A percentile compares a stretch with the other conserved stretches of the same genome.
phyloP scores from a whole-genome alignment of 2,888 invertebrate genomes.

The Tenthredo notha region DNA sequence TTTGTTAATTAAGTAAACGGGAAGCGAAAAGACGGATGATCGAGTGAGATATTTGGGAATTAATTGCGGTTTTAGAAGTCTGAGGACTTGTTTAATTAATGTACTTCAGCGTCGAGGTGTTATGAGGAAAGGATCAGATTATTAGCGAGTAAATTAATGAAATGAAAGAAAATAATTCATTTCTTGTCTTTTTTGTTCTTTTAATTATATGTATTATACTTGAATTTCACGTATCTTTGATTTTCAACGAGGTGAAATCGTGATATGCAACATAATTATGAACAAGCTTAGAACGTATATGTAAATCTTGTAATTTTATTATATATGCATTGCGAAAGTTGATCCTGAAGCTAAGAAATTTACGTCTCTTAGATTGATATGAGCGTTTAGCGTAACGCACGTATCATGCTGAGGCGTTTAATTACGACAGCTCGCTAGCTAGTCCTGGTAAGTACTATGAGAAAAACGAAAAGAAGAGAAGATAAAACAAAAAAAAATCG shows the following conservation, averaged over 20 bases:
- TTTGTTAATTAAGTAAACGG: not conserved
- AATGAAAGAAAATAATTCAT: not conserved
- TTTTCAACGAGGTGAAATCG: too few relatives aligned
- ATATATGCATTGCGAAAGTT: not conserved
- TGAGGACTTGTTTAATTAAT: constrained; percentile 11
- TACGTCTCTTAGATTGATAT: constrained; percentile 22
- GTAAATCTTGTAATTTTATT: too few relatives aligned
- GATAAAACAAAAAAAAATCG: not conserved
- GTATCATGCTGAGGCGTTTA: constrained; percentile 37
- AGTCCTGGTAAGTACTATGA: not conserved
- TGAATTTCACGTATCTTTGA: not conserved
- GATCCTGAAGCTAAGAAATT: not conserved
- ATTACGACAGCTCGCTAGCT: constrained; percentile 18
- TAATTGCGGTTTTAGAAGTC: not conserved
- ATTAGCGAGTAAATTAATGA: not conserved
- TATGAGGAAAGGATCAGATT: not conserved
- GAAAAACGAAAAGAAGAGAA: not conserved
- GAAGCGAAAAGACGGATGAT: not conserved
- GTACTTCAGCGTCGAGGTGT: not conserved
- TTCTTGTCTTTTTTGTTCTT: not conserved
- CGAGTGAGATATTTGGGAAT: not conserved
- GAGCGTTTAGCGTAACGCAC: constrained; percentile 30
- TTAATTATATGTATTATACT: not conserved
- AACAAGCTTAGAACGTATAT: too few relatives aligned
- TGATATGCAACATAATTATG: too few relatives aligned